Base-by-base conservation (phyloP, 2,888 invertebrate genomes). In the Parthenolecanium corni region DNA sequence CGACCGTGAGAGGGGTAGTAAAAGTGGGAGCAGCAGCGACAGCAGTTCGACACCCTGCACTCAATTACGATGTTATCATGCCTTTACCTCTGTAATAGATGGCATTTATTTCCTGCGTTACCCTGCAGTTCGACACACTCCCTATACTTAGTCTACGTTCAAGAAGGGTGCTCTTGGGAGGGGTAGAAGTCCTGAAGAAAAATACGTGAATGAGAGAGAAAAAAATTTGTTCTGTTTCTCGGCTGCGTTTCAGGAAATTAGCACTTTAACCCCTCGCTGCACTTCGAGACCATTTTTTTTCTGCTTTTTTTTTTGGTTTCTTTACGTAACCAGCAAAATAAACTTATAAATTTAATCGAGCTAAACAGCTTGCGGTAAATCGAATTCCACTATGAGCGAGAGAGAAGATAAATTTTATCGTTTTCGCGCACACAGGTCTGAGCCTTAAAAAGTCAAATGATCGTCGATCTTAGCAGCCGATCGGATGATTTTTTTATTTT, bases 51-150 rank as follows among this genome's bases (percentile, higher is more conserved):
- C 58, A 58, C 58, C 58, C 58, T 49, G 58, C 58, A 58, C 58
- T 49, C 58, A 49, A 58, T 58, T 58, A 58, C 58, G 58, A 58
- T 58, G 58, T 58, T 58, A 58, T 58, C 58, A 58, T 58, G 49
- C 58, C 58, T 58, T 58, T 58, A 58, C 58, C 49, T 49, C 49
- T 38, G 49, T 58, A 58, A 58, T 58, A 58, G 58, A 58, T 58
- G 58, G 58, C 58, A 58, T 47, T 58, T 58, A 58, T 58, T 58
- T 58, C 58, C 58, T 58, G 58, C 36, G n/a, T 1, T 20, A 16
- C 47, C 31, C 49, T 31, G 47, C 31, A 36, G 47, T 49, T 58
- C 49, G 58, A 58, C 58, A 47, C 38, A 47, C 58, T 31, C 31
- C 31, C 31, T 31, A n/a, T n/a, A 31, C 31, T 31, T 31, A 4